Evolutionary conservation across 2,797 vertebrate species (phyloP).

Genomic region (Lepus townsendii): DNA sequence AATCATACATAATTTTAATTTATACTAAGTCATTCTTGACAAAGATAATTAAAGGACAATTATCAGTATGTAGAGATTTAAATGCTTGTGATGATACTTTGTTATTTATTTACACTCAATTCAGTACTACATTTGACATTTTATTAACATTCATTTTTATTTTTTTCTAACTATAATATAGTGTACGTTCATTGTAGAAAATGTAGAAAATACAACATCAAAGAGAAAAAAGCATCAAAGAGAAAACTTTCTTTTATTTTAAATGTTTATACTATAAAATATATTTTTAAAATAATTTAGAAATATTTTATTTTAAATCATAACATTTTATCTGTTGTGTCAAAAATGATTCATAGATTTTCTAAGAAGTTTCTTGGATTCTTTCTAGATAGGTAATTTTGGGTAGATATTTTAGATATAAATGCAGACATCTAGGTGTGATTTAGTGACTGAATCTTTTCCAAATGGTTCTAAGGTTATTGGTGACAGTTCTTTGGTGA

Average conservation of each 20-base stretch:
- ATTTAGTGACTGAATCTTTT: not conserved
- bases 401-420: not conserved
- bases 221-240: not conserved
- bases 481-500: not conserved
- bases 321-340: not conserved
- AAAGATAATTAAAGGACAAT: not conserved
- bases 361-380: not conserved
- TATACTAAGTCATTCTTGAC: not conserved
- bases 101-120: not conserved
- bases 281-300: not conserved
- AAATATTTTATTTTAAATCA: not conserved
- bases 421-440: not conserved
- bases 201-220: not conserved
- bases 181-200: not conserved
- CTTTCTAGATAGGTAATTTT: conserved; percentile 13
- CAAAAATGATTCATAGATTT: not conserved
- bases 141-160: not conserved
- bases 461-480: not conserved
- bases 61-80: not conserved
- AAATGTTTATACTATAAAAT: not conserved
- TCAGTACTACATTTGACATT: not conserved
- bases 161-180: not conserved
- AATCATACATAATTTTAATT: not conserved
- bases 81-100: not conserved
- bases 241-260: conserved; percentile 42